Base-by-base conservation (phyloP, 2,797 vertebrate species). In the Falco peregrinus region DNA sequence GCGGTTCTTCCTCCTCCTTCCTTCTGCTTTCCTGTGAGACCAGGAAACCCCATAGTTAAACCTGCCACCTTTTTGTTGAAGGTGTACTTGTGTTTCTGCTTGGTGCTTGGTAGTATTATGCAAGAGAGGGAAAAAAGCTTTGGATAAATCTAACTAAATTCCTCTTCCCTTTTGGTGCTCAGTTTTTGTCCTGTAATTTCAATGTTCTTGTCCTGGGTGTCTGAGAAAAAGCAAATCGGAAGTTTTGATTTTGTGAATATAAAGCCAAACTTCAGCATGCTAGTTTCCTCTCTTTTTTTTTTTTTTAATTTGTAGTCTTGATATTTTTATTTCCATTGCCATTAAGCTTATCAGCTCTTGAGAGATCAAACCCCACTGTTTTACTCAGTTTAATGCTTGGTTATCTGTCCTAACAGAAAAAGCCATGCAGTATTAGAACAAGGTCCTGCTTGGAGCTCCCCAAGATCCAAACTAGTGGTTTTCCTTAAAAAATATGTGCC, bases 71-170 rank as follows among this genome's bases (percentile, higher is more conserved):
- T 0, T 65, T 84, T 61, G 25, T 71, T 89, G 45, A n/a, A 56
- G 16, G 7, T 69, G 8, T 10, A 2, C 7, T 63, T 0, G 0
- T 65, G 15, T 78, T 76, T 84, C 56, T 77, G 31, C n/a, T 47
- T 43, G 29, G 33, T 77, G 20, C 24, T 63, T 41, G 19, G 41
- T 64, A 64, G 20, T 35, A 16, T 64, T 84, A 43, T 13, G 10
- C 13, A n/a, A 33, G 20, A 45, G 8, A 60, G 17, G 15, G 6
- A 10, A 20, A 53, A 68, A 51, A 25, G 13, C 6, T 51, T 43
- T 1, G 1, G 11, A 19, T 82, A 74, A 67, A 68, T 68, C n/a
- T 85, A 64, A 69, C 4, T 39, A 11, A 89, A 83, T 65, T 74
- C 4, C 13, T 77, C 26, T 37, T 65, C 17, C 18, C 16, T 81